A percentile compares a stretch with the other conserved stretches of the same genome.
phyloP scores from a whole-genome alignment of 2,888 invertebrate species.

The Scaptomyza caliginosa region DNA sequence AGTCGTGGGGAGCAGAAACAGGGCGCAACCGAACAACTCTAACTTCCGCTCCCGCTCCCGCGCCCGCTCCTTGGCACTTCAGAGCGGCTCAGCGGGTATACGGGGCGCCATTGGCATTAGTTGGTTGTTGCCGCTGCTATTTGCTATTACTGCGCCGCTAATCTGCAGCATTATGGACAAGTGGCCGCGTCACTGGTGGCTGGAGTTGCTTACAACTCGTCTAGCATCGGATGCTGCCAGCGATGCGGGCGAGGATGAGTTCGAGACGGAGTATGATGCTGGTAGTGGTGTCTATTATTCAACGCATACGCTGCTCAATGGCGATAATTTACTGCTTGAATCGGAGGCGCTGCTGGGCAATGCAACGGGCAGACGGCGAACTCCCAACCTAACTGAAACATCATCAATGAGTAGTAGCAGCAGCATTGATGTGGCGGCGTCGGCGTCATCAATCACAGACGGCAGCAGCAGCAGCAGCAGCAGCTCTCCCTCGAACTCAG shows the following conservation, averaged over 20 bases:
- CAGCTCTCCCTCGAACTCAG: constrained; percentile 8
- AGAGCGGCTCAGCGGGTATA: constrained; percentile 73
- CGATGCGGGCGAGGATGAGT: constrained; percentile 14
- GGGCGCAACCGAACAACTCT: constrained; percentile 2
- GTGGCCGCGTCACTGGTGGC: constrained; percentile 87
- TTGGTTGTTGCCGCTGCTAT: constrained; percentile 83
- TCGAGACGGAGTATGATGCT: constrained; percentile 43
- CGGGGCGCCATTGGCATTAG: constrained; percentile 84
- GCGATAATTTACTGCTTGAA: constrained; percentile 77
- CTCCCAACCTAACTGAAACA: constrained; percentile 34
- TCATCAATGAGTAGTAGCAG: constrained; percentile 23
- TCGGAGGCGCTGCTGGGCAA: constrained; percentile 67
- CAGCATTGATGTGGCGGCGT: constrained; percentile 40
- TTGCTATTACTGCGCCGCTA: constrained; percentile 83
- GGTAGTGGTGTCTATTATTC: constrained; percentile 52
- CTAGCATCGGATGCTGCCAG: constrained; percentile 55
- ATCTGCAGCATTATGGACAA: constrained; percentile 84
- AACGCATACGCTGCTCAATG: constrained; percentile 70
- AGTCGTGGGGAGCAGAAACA: constrained; percentile 1
- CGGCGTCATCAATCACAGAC: constrained; percentile 63
- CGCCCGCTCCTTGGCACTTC: constrained; percentile 8
- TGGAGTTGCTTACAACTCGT: constrained; percentile 83
- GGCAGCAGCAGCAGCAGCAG: constrained; percentile 12
- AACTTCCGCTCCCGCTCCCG: background rate
- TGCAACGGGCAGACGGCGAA: constrained; percentile 22